These are phyloP conservation scores for Stenoptilia bipunctidactyla DNA, from an alignment of 2,888 invertebrate genomes.

Conservation along the genomic window DNA sequence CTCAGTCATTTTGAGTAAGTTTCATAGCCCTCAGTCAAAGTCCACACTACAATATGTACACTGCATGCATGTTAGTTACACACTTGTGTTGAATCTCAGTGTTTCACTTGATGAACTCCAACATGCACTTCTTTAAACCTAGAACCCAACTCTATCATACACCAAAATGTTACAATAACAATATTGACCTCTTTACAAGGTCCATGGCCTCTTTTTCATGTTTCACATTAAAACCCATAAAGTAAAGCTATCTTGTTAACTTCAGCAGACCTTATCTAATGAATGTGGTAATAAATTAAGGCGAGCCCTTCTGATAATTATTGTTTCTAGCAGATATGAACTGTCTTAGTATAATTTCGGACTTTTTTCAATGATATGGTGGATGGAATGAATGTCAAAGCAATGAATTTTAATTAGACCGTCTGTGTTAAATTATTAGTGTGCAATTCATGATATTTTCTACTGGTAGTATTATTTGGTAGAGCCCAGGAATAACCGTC, in stretches of 20 bases:
- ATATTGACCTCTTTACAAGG: conserved; percentile 33
- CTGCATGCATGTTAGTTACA: conserved; percentile 72
- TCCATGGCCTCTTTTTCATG: conserved; percentile 36
- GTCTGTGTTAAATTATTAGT: conserved; percentile 68
- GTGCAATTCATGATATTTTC: conserved; percentile 46
- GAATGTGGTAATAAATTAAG: conserved; percentile 38
- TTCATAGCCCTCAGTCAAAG: conserved; percentile 53
- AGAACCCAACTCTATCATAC: conserved; percentile 68
- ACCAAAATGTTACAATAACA: conserved; percentile 47
- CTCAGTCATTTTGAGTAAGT: conserved; percentile 64
- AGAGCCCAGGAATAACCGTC: conserved; percentile 24
- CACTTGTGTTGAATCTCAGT: conserved; percentile 62
- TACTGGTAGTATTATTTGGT: conserved; percentile 35
- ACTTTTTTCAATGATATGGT: conserved; percentile 59
- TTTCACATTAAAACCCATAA: conserved; percentile 36
- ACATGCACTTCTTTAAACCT: conserved; percentile 70
- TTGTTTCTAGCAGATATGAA: conserved; percentile 47
- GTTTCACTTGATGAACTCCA: conserved; percentile 50
- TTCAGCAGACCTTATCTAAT: conserved; percentile 56
- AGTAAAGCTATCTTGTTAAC: conserved; percentile 59
- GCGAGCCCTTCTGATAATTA: conserved; percentile 65
- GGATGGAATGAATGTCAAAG: conserved; percentile 71
- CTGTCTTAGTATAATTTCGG: conserved; percentile 57
- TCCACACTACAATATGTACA: conserved; percentile 66
- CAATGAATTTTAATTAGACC: conserved; percentile 69